phyloP scores from a whole-genome alignment of 2,113 vertebrate genomes.

The Elgaria multicarinata region DNA sequence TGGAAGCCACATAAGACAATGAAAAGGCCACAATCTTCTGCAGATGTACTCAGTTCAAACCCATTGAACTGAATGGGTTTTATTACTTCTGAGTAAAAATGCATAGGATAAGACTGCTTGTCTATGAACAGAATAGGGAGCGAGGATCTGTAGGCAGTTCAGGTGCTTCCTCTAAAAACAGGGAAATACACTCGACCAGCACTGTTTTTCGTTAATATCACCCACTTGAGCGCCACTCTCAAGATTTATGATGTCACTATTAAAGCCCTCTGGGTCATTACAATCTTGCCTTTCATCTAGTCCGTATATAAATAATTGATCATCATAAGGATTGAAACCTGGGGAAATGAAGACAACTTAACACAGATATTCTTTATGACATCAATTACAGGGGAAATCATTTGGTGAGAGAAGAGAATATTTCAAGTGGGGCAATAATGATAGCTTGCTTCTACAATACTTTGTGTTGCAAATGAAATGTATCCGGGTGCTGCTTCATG shows the following conservation, averaged over 20 bases:
- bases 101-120: neutral
- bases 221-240: slow-evolving; percentile 67
- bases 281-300: slow-evolving; percentile 76
- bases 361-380: slow-evolving; percentile 83
- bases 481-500: slow-evolving; percentile 66
- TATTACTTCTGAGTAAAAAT: neutral
- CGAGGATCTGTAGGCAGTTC: neutral
- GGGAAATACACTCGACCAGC: slow-evolving; percentile 19
- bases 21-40: neutral
- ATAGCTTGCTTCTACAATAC: slow-evolving; percentile 72
- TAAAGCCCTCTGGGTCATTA: slow-evolving; percentile 75
- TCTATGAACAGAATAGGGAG: neutral
- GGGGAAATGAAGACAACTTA: slow-evolving; percentile 79
- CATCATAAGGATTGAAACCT: slow-evolving; percentile 77
- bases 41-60: neutral
- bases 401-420: slow-evolving; percentile 80
- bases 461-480: slow-evolving; percentile 77
- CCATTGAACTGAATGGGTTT: neutral
- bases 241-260: slow-evolving; percentile 76
- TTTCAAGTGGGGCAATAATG: slow-evolving; percentile 80
- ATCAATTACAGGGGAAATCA: slow-evolving; percentile 82
- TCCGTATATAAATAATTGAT: slow-evolving; percentile 83
- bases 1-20: neutral
- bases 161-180: slow-evolving; percentile 55
- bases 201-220: slow-evolving; percentile 70